A percentile compares a stretch with the other conserved stretches of the same genome.
Conservation (phyloP, 2,797 vertebrate genomes). For the Anomalospiza imberbis region DNA sequence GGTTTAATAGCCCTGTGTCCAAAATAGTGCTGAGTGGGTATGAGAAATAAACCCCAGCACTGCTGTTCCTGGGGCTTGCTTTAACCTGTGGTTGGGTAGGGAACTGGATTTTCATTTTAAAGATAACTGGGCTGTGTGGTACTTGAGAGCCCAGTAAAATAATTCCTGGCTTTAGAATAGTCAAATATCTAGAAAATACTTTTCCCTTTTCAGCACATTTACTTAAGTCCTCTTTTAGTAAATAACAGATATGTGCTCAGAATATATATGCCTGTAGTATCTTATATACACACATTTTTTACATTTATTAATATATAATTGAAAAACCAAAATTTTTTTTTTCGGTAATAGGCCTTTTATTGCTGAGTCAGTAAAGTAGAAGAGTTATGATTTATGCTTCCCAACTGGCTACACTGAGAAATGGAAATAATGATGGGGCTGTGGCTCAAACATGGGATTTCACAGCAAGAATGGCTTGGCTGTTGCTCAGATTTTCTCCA, state of each 20-base stretch:
- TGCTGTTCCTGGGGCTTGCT: neutral
- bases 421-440: slow-evolving; percentile 53
- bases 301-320: neutral
- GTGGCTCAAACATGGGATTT: slow-evolving; percentile 23
- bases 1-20: neutral
- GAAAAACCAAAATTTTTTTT: neutral
- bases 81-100: neutral
- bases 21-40: neutral
- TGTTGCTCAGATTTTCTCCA: neutral
- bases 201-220: neutral
- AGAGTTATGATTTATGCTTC: neutral
- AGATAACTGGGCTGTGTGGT: neutral
- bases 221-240: neutral
- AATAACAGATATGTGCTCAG: neutral
- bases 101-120: neutral
- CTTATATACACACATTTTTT: neutral
- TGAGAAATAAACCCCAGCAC: neutral
- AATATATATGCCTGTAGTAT: neutral
- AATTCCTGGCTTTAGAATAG: neutral
- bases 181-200: neutral
- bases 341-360: neutral
- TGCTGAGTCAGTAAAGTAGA: slow-evolving; percentile 4
- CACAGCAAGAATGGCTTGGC: slow-evolving; percentile 23
- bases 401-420: neutral
- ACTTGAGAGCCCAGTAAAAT: neutral